These are phyloP conservation scores for Chloroclysta siterata DNA, from an alignment of 2,888 invertebrate species.

Conservation along the genomic window DNA sequence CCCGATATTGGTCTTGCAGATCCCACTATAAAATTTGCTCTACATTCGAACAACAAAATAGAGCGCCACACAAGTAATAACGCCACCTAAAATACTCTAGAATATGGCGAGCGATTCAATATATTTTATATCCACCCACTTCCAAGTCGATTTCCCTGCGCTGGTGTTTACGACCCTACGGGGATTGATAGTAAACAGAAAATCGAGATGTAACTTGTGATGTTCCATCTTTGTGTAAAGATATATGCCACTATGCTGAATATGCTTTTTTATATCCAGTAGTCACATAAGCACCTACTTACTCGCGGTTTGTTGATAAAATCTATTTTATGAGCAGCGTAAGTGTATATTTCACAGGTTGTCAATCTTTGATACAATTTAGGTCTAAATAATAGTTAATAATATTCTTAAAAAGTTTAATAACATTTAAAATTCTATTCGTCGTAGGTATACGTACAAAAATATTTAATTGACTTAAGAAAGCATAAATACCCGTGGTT, in stretches of 20 bases:
- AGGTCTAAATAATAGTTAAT: not conserved
- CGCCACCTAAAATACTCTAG: slow-evolving; percentile 25
- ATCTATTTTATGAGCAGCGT: slow-evolving; percentile 10
- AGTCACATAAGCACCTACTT: slow-evolving; percentile 1
- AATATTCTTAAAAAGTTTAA: no score
- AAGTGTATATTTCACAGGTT: slow-evolving; percentile 1
- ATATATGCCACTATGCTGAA: slow-evolving; percentile 16
- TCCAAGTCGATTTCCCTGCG: slow-evolving; percentile 53
- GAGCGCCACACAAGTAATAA: slow-evolving; percentile 21
- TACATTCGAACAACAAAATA: slow-evolving; percentile 21
- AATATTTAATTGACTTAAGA: no score
- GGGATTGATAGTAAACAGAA: slow-evolving; percentile 50
- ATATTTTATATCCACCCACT: slow-evolving; percentile 51
- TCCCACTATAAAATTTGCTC: slow-evolving; percentile 20
- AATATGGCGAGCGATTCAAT: slow-evolving; percentile 43
- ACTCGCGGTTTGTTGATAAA: slow-evolving; percentile 12
- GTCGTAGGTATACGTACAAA: no score
- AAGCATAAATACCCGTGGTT: no score
- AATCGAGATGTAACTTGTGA: slow-evolving; percentile 45
- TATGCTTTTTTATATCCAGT: slow-evolving; percentile 16
- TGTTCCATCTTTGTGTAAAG: slow-evolving; percentile 35
- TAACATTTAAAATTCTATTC: no score
- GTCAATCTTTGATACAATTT: not conserved
- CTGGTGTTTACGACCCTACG: slow-evolving; percentile 53
- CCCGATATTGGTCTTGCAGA: slow-evolving; percentile 16